Percentiles rank a stretch among this genome's conserved stretches.
Evolutionary conservation across 2,113 vertebrate genomes (phyloP).

Genomic region (Arizona elegans): DNA sequence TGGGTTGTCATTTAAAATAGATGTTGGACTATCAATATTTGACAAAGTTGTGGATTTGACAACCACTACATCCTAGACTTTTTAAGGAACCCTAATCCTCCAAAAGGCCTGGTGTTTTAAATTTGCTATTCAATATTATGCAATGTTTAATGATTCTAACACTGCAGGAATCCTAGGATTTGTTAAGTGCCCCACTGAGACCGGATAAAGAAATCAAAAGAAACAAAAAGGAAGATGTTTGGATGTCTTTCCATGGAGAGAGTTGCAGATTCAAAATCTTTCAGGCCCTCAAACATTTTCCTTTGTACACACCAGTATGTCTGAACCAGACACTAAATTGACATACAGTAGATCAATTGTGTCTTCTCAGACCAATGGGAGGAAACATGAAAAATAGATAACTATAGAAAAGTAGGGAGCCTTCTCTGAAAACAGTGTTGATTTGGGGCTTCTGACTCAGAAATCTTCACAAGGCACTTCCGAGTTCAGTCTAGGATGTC

Average conservation of each 20-base stretch:
- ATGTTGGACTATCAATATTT: not conserved
- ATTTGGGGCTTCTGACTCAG: not conserved
- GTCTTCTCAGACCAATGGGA: not conserved
- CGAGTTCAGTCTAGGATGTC: not conserved
- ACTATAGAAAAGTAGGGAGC: not conserved
- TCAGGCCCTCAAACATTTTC: not conserved
- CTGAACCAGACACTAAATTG: not conserved
- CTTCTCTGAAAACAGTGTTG: not conserved
- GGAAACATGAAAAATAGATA: not conserved
- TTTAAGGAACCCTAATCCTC: no score
- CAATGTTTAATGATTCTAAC: no score
- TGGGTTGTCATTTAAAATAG: not conserved
- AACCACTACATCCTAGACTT: not conserved
- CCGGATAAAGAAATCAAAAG: no score
- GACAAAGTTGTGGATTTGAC: not conserved
- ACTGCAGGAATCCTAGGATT: no score
- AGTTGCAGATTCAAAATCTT: not conserved
- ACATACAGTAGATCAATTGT: not conserved
- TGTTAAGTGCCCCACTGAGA: no score
- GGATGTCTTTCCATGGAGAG: not conserved
- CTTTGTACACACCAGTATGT: not conserved
- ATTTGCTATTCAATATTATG: not conserved
- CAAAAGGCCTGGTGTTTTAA: not conserved
- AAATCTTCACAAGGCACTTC: not conserved
- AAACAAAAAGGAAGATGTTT: not conserved